phyloP scores from a whole-genome alignment of 2,888 invertebrate species.

The Acanthosepion lycidas region DNA sequence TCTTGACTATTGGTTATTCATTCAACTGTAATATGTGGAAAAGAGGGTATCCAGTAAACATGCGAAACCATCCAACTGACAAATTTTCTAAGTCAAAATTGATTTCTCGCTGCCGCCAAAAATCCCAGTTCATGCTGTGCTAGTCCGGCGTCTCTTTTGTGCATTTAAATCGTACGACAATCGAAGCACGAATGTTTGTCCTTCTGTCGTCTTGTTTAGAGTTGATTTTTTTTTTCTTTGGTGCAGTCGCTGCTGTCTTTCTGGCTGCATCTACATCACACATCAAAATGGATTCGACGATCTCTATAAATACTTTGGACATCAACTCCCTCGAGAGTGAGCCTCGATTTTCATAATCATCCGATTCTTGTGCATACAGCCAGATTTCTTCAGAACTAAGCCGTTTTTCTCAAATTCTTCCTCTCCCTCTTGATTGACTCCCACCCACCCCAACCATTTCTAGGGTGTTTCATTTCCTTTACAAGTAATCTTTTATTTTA shows the following conservation, averaged over 20 bases:
- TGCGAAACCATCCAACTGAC: background rate
- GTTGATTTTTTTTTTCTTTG: background rate
- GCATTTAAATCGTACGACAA: background rate
- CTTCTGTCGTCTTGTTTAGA: background rate
- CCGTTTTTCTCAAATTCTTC: background rate
- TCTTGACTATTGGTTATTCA: background rate
- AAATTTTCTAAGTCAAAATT: background rate
- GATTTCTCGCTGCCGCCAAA: background rate
- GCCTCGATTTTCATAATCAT: background rate
- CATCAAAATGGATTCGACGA: background rate
- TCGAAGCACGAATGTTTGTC: background rate
- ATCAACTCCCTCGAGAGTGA: background rate
- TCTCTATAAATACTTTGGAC: background rate
- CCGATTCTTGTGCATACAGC: background rate
- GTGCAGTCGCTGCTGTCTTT: background rate
- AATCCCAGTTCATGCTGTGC: background rate
- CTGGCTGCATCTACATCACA: background rate
- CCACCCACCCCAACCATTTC: background rate
- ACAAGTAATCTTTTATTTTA: background rate
- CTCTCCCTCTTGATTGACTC: background rate
- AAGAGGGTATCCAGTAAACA: background rate
- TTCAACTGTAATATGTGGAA: background rate
- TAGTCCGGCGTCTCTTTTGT: background rate
- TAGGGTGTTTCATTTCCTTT: background rate
- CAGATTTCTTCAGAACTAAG: constrained; percentile 17